A percentile compares a stretch with the other conserved stretches of the same genome.
These are phyloP conservation scores for Phorcus lineatus DNA, from an alignment of 2,888 invertebrate species.

Conservation along the genomic window DNA sequence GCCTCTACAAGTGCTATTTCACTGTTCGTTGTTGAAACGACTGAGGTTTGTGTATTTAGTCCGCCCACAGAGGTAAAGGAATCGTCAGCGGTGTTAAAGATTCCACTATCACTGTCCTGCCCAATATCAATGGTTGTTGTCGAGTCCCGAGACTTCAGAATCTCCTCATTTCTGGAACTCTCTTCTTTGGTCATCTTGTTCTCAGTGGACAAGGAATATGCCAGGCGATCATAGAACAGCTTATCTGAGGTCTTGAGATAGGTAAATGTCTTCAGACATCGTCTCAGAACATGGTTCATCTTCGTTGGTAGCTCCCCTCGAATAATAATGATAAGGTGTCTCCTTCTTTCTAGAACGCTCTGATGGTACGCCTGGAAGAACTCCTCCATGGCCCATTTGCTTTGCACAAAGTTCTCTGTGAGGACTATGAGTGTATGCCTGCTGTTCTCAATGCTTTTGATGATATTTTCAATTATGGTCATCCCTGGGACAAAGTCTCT, in stretches of 20 bases:
- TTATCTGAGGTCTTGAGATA: slow-evolving; percentile 91
- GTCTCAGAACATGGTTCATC: slow-evolving; percentile 89
- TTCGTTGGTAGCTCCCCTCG: slow-evolving; percentile 89
- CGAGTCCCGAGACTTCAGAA: no score
- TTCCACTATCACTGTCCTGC: no score
- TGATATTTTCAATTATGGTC: slow-evolving; percentile 87
- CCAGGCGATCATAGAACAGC: slow-evolving; percentile 93
- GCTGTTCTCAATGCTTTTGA: slow-evolving; percentile 89
- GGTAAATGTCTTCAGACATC: slow-evolving; percentile 90
- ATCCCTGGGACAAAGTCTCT: slow-evolving; percentile 54
- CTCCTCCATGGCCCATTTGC: slow-evolving; percentile 92
- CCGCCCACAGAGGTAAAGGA: no score
- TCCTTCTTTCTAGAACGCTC: slow-evolving; percentile 83
- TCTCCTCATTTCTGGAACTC: no score
- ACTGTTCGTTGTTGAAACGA: no score
- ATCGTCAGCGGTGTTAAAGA: no score
- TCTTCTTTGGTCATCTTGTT: not conserved
- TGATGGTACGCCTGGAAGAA: slow-evolving; percentile 92
- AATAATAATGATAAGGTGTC: slow-evolving; percentile 88
- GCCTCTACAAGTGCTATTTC: no score
- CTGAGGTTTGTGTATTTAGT: no score
- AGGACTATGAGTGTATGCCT: slow-evolving; percentile 90
- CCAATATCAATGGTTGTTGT: no score
- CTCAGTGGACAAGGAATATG: slow-evolving; percentile 84
- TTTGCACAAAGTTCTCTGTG: slow-evolving; percentile 91